Evolutionary conservation across 2,888 invertebrate species (phyloP), one percentile per base, ranked within the genome.

Genomic region (Acrobasis repandana): DNA sequence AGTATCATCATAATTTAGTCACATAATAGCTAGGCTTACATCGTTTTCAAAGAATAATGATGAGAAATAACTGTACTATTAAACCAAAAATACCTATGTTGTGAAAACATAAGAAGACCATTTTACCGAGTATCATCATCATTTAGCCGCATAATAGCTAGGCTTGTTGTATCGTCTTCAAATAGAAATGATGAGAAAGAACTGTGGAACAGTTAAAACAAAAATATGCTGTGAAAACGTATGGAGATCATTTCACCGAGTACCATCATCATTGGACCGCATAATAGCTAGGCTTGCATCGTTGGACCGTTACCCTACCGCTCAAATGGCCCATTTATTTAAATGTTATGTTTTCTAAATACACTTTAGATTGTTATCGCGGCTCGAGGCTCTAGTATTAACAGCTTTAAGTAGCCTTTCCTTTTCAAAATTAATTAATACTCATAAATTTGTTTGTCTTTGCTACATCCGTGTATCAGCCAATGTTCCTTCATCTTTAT

Each of bases 311-410:
- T 43, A 54, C 52, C 52, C 52, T 38, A 54, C 52, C 36, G 16
- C 54, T 54, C 14, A 54, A 54, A 54, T 38, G 38, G 54, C 16
- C 38, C 38, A 54, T 54, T 54, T 54, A 43, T 54, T 43, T 20
- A 54, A 54, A 54, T 54, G 38, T 54, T 54, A 54, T 36, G 52
- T 54, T 54, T 54, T 38, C 36, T 14, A 54, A 38, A 54, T 43
- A 54, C 54, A 38, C 54, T 54, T 54, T 38, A 54, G 54, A 54
- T 54, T 54, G 38, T 54, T 54, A 54, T 43, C 54, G 38, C 52
- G 11, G 20, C 54, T 43, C 43, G n/a, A 5, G 14, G 11, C 16
- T 18, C 16, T 54, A 54, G 38, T 14, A 34, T 50, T 28, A 50
- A 43, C 50, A 50, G 20, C 20, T 28, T 28, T 28, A 50, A 50